Evolutionary conservation across 1,140 invertebrate species (phyloP).

Genomic region (Lysiphlebus fabarum): DNA sequence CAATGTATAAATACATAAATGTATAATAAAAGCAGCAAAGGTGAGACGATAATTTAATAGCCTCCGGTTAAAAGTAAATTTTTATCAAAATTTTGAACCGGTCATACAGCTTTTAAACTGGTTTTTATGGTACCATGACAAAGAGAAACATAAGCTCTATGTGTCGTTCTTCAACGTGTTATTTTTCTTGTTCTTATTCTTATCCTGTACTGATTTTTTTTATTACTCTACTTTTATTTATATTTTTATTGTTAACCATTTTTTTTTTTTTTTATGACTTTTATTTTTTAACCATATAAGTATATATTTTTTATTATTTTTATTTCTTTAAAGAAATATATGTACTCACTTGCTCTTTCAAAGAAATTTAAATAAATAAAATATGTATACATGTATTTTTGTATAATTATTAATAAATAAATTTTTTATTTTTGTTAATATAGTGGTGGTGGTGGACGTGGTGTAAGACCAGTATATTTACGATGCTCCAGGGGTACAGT

Average conservation of each 20-base stretch:
- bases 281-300: not conserved
- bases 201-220: conserved; percentile 26
- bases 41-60: conserved; percentile 45
- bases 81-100: conserved; percentile 49
- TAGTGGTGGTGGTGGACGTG: conserved; percentile 56
- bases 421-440: conserved; percentile 21
- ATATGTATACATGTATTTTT: too few relatives aligned
- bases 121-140: conserved; percentile 31
- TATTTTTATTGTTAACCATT: conserved; percentile 1
- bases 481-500: conserved; percentile 70
- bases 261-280: not conserved
- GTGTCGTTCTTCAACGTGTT: conserved; percentile 18
- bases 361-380: too few relatives aligned
- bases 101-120: conserved; percentile 40
- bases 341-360: too few relatives aligned
- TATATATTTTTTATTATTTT: too few relatives aligned
- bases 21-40: conserved; percentile 13
- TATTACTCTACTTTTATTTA: not conserved
- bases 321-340: too few relatives aligned
- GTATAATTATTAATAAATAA: too few relatives aligned
- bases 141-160: conserved; percentile 25
- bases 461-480: conserved; percentile 74
- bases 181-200: conserved; percentile 11
- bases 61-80: conserved; percentile 36
- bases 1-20: conserved; percentile 7